phyloP scores from a whole-genome alignment of 2,888 invertebrate species.

The Perdita meconis region DNA sequence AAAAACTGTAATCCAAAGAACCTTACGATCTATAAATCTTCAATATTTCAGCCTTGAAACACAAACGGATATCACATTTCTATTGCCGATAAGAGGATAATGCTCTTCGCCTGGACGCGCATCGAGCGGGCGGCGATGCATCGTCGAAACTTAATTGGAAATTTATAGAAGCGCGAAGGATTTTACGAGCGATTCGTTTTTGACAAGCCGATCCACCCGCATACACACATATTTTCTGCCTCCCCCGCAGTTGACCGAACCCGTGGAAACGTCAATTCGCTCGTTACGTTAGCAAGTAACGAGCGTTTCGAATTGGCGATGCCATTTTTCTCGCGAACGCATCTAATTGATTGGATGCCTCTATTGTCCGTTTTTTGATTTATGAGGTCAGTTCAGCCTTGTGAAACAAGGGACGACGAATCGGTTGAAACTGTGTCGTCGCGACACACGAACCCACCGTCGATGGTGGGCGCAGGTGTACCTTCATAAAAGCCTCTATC shows the following conservation, averaged over 20 bases:
- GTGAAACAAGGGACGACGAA: conserved; percentile 53
- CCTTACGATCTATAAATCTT: no score
- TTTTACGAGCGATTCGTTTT: conserved; percentile 57
- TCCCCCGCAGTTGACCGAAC: conserved; percentile 13
- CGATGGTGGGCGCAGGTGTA: conserved; percentile 9
- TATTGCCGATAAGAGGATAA: conserved; percentile 23
- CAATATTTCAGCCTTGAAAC: no score
- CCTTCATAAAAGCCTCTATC: conserved; percentile 26
- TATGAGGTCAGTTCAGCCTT: conserved; percentile 59
- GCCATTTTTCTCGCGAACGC: conserved; percentile 67
- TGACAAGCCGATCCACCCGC: conserved; percentile 34
- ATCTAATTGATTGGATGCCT: conserved; percentile 69
- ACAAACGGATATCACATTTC: background rate
- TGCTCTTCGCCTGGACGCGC: background rate
- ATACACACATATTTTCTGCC: conserved; percentile 21
- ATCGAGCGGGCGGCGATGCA: conserved; percentile 3
- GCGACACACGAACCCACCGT: background rate
- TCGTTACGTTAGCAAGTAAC: conserved; percentile 62
- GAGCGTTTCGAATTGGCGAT: conserved; percentile 57
- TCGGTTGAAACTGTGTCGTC: conserved; percentile 47
- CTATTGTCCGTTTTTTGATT: conserved; percentile 70
- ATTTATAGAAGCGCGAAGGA: conserved; percentile 50
- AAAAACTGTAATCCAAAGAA: no score
- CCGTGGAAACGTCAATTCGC: conserved; percentile 52
- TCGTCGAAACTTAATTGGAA: conserved; percentile 53